Evolutionary conservation across 2,797 vertebrate species (phyloP).

Genomic region (Nothura maculosa): DNA sequence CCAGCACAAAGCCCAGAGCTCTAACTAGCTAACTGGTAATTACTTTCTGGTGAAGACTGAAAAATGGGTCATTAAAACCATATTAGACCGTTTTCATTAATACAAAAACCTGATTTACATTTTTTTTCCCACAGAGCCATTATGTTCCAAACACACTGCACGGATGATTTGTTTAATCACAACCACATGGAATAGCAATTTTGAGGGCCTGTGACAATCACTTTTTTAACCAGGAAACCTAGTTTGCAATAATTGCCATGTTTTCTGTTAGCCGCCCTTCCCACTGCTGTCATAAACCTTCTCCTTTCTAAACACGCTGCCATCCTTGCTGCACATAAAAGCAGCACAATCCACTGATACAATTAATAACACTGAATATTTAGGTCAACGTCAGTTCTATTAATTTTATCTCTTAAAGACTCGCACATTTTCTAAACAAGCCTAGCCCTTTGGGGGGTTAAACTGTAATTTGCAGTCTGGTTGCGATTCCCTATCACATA

Average conservation of each 20-base stretch:
- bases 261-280: slow-evolving; percentile 55
- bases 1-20: slow-evolving; percentile 73
- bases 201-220: slow-evolving; percentile 64
- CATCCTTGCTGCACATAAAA: slow-evolving; percentile 49
- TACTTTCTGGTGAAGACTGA: slow-evolving; percentile 79
- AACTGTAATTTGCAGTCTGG: slow-evolving; percentile 74
- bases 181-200: slow-evolving; percentile 71
- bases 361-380: slow-evolving; percentile 70
- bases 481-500: slow-evolving; percentile 67
- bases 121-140: slow-evolving; percentile 77
- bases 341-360: slow-evolving; percentile 48
- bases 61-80: slow-evolving; percentile 79
- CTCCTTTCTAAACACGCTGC: slow-evolving; percentile 6
- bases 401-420: slow-evolving; percentile 76
- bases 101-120: slow-evolving; percentile 78
- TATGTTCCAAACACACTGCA: slow-evolving; percentile 49
- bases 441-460: slow-evolving; percentile 74
- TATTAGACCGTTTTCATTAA: slow-evolving; percentile 79
- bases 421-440: slow-evolving; percentile 70
- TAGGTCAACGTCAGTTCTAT: slow-evolving; percentile 71
- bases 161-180: slow-evolving; percentile 75
- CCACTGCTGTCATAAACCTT: slow-evolving; percentile 27
- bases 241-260: slow-evolving; percentile 49
- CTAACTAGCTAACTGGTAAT: slow-evolving; percentile 78
- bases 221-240: slow-evolving; percentile 70